Percentiles rank a stretch among this genome's conserved stretches.
Conservation (phyloP, 2,888 invertebrate species). For the Rhamnusium bicolor region DNA sequence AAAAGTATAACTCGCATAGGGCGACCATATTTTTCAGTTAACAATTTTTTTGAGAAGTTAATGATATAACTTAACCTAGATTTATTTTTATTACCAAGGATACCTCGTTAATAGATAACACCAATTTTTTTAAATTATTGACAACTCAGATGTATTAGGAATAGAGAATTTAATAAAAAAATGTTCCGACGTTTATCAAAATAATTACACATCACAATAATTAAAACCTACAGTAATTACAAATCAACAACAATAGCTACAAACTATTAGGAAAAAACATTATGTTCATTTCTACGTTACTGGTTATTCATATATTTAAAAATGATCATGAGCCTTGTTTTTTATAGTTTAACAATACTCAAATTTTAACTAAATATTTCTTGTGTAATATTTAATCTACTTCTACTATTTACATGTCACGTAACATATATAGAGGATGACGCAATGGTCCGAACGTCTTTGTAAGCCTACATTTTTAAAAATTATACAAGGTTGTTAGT, state of each 20-base stretch:
- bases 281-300: background rate
- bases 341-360: background rate
- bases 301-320: background rate
- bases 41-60: too few species aligned
- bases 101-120: too few species aligned
- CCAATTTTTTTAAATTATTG: background rate
- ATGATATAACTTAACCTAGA: too few species aligned
- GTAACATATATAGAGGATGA: background rate
- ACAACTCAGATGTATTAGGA: background rate
- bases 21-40: too few species aligned
- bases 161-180: background rate
- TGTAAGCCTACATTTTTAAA: background rate
- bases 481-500: background rate
- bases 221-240: background rate
- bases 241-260: background rate
- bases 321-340: background rate
- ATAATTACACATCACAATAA: background rate
- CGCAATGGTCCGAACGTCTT: background rate
- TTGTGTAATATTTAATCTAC: background rate
- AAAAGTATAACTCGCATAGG: too few species aligned
- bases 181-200: background rate
- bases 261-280: background rate
- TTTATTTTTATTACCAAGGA: too few species aligned
- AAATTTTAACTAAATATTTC: background rate
- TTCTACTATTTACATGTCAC: background rate